Evolutionary conservation across 2,888 invertebrate genomes (phyloP), one percentile per base, ranked within the genome.

Genomic region (Ctena decussata): DNA sequence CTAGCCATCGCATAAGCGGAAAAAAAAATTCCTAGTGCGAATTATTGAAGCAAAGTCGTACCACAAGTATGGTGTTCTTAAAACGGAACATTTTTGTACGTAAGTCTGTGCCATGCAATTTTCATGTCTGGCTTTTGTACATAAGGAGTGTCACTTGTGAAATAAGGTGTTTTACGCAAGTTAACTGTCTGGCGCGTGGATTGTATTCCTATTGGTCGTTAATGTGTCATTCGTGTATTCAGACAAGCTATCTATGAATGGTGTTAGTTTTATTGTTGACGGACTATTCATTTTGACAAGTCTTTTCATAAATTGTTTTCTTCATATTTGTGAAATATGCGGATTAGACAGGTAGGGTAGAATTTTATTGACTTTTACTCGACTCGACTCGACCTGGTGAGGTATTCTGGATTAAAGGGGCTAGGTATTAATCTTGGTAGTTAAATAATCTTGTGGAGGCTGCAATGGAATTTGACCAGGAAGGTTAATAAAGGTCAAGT

Each of bases 51-150:
- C 65, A 35, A 21, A 65, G 21, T 18, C 35, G 35, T 65, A 65
- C 8, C 21, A 65, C 65, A 65, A 65, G 35, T 65, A 65, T 65
- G 65, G 65, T 65, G 35, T 65, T 65, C 35, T 35, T 65, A 65
- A 65, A 65, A 35, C 65, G 35, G 65, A 65, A 65, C 2, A n/a
- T n/a, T 24, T 65, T 65, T 65, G 65, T 65, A 65, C 65, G 65
- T 65, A 65, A 65, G 65, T 65, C 65, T 35, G 35, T 65, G 35
- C 32, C 24, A 21, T 12, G 65, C 35, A 65, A 65, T 65, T 65
- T 65, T 65, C 65, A 18, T 24, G 65, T 65, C 65, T 65, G 65
- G 65, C 18, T 65, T 65, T 65, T 30, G 2, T 15, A 35, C 24
- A 5, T 18, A 65, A 65, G 65, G 65, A 65, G 65, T 65, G 65